These are phyloP conservation scores for Momotus momota DNA, from an alignment of 2,797 vertebrate genomes.

Conservation along the genomic window DNA sequence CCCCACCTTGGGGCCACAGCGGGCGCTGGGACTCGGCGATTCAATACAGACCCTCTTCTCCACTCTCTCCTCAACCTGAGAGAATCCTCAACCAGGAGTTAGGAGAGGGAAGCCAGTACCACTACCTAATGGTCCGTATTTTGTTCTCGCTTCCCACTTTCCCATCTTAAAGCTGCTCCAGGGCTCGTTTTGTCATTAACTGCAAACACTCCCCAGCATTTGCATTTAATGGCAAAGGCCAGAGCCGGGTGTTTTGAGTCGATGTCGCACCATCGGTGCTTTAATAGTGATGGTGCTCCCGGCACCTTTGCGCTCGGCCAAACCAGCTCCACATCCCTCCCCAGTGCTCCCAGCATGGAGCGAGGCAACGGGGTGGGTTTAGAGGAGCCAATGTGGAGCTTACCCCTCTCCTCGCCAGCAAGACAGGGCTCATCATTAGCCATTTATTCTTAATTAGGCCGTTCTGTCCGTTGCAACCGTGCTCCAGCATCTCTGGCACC, in stretches of 20 bases:
- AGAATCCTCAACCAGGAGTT: background rate
- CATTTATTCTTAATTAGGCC: background rate
- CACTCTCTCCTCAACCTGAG: fast-evolving
- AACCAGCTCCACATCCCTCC: background rate
- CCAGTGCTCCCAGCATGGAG: fast-evolving
- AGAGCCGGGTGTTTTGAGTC: background rate
- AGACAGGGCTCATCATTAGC: background rate
- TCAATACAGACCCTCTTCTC: too few species aligned
- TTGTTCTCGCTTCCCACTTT: background rate
- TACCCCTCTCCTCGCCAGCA: background rate
- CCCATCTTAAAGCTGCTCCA: background rate
- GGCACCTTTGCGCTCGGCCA: background rate
- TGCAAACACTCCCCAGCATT: background rate
- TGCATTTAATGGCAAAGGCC: background rate
- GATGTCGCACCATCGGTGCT: background rate
- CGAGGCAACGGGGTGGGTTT: background rate
- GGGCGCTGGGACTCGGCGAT: fast-evolving
- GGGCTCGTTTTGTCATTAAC: background rate
- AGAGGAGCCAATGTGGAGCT: background rate
- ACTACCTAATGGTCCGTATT: background rate
- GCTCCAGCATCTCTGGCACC: background rate
- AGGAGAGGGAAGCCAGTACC: background rate
- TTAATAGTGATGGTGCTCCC: background rate
- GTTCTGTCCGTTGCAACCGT: background rate
- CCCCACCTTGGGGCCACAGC: background rate